These are phyloP conservation scores for Calosoma granatense DNA, from an alignment of 1,140 invertebrate genomes.

Conservation along the genomic window DNA sequence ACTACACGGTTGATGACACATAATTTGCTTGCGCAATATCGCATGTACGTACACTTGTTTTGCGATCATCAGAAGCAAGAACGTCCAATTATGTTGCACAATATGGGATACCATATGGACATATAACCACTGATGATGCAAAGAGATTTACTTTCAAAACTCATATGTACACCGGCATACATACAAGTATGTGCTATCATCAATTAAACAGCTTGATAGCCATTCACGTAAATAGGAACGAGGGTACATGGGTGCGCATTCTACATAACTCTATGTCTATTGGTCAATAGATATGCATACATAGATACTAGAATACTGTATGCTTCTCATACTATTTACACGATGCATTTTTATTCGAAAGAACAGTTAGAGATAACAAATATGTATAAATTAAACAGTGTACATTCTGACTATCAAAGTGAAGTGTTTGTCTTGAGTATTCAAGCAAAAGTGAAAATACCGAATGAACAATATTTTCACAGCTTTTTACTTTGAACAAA, in stretches of 20 bases:
- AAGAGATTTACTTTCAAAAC: neutral
- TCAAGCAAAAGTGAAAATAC: no score
- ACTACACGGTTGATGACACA: neutral
- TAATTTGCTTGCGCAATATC: neutral
- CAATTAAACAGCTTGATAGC: no score
- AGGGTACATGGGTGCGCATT: neutral
- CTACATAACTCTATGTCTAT: neutral
- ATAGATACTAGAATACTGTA: no score
- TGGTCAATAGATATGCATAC: neutral
- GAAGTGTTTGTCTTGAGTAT: no score
- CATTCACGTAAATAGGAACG: neutral
- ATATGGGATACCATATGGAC: neutral
- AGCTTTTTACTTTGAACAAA: no score
- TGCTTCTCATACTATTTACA: no score
- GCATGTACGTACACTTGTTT: neutral
- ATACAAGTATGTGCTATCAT: neutral
- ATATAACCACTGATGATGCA: neutral
- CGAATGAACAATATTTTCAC: no score
- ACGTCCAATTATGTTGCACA: neutral
- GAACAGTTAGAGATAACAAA: no score
- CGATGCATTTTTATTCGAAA: neutral
- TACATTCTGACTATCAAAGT: no score
- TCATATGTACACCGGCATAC: neutral
- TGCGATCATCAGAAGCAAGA: neutral
- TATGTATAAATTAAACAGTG: no score